phyloP scores from a whole-genome alignment of 2,113 vertebrate genomes.

The Labeo catla region DNA sequence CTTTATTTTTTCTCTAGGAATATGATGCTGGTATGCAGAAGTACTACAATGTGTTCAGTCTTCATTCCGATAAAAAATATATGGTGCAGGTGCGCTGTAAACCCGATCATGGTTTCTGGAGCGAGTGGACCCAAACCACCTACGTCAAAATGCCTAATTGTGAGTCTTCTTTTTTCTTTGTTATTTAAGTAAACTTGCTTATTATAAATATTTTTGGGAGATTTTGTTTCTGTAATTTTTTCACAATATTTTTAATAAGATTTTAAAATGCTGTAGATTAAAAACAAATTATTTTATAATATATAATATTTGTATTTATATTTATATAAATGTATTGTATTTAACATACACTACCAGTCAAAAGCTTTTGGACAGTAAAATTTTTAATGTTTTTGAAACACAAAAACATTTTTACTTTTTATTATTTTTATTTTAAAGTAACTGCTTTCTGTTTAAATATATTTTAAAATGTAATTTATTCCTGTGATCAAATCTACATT shows the following conservation, averaged over 20 bases:
- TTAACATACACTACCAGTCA: too few species aligned
- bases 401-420: too few species aligned
- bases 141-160: slow-evolving; percentile 72
- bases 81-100: slow-evolving; percentile 88
- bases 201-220: neutral
- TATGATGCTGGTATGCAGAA: slow-evolving; percentile 86
- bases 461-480: too few species aligned
- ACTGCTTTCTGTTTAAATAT: too few species aligned
- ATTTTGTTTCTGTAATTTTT: too few species aligned
- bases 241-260: neutral
- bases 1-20: slow-evolving; percentile 59
- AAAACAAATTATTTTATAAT: neutral
- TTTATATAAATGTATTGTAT: neutral
- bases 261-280: neutral
- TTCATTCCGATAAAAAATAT: slow-evolving; percentile 83
- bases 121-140: slow-evolving; percentile 76
- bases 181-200: neutral
- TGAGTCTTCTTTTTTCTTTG: slow-evolving; percentile 62
- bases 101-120: slow-evolving; percentile 84
- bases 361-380: too few species aligned
- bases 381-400: too few species aligned
- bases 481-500: too few species aligned
- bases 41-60: slow-evolving; percentile 83
- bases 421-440: too few species aligned
- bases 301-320: neutral